Percentiles rank a stretch among this genome's conserved stretches.
These are phyloP conservation scores for Ceuthmochares aereus DNA, from an alignment of 2,113 vertebrate genomes.

Conservation along the genomic window DNA sequence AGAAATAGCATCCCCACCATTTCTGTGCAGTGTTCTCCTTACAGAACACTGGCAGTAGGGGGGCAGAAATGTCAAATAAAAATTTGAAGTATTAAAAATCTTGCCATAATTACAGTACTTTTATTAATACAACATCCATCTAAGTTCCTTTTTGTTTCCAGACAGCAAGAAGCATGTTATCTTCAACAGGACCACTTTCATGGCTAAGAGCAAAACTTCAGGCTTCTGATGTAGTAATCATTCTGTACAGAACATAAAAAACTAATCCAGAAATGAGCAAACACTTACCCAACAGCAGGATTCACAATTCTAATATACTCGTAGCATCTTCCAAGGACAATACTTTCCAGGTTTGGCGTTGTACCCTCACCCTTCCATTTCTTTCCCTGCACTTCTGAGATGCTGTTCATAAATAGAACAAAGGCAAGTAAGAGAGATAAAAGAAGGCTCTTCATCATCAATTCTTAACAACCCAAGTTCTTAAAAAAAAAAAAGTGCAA, in stretches of 20 bases:
- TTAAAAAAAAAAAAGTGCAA: not conserved
- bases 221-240: not conserved
- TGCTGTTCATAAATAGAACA: slow-evolving; percentile 15
- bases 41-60: not conserved
- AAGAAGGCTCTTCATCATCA: not conserved
- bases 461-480: not conserved
- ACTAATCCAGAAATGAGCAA: not conserved
- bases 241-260: not conserved
- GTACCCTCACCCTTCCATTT: slow-evolving; percentile 75
- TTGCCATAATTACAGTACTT: not conserved
- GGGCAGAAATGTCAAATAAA: not conserved
- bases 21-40: not conserved
- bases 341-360: slow-evolving; percentile 61
- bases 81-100: not conserved
- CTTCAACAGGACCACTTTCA: not conserved
- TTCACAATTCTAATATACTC: slow-evolving; percentile 66
- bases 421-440: not conserved
- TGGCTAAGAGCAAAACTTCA: not conserved
- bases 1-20: not conserved
- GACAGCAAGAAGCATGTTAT: not conserved
- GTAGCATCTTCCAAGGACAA: slow-evolving; percentile 78
- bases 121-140: not conserved
- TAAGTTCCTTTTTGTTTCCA: not conserved
- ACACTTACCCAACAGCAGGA: slow-evolving; percentile 72
- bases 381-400: not conserved